Conservation (phyloP, 2,888 invertebrate species). For the Antitype chi region DNA sequence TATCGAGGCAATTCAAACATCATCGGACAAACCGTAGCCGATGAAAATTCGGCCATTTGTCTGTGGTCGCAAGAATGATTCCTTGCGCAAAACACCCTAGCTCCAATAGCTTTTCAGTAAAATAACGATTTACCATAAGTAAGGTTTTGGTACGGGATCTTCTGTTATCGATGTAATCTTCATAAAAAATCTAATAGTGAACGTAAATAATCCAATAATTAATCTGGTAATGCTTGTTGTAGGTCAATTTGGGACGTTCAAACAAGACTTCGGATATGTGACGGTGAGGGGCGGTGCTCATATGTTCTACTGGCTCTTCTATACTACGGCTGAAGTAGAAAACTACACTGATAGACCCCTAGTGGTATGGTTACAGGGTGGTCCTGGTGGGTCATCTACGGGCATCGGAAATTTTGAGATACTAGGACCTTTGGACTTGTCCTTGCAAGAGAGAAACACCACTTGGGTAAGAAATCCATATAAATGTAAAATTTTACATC, state of each 20-base stretch:
- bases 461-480: constrained; percentile 92
- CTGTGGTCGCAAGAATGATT: not conserved
- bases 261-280: constrained; percentile 94
- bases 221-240: constrained; percentile 44
- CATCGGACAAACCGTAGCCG: not conserved
- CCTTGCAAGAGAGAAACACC: constrained; percentile 92
- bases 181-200: constrained; percentile 25
- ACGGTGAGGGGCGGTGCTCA: constrained; percentile 93
- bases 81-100: not conserved
- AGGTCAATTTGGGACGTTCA: constrained; percentile 90
- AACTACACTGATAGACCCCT: constrained; percentile 93
- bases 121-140: not conserved
- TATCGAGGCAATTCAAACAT: not conserved
- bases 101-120: not conserved
- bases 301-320: constrained; percentile 97
- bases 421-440: constrained; percentile 93
- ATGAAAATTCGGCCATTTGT: not conserved
- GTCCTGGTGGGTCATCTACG: constrained; percentile 95
- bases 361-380: constrained; percentile 97
- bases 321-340: constrained; percentile 92
- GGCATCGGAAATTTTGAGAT: constrained; percentile 97
- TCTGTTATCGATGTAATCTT: constrained; percentile 8
- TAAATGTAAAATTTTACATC: not conserved
- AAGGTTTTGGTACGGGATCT: constrained; percentile 4
- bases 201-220: constrained; percentile 25